Conservation (phyloP, 2,888 invertebrate genomes). For the Ditula angustiorana region DNA sequence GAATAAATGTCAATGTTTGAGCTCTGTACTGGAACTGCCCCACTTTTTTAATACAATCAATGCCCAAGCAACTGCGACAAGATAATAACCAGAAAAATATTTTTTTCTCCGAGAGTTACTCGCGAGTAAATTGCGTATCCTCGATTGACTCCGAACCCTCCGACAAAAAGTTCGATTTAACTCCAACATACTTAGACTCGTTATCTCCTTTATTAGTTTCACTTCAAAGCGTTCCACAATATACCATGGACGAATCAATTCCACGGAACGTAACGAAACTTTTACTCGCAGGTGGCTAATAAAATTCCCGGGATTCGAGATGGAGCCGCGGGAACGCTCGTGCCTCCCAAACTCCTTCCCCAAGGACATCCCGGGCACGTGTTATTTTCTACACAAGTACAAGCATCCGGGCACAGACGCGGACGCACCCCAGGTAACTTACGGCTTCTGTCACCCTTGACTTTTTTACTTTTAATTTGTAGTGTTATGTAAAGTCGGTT, state of each 20-base stretch:
- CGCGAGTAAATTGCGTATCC: slow-evolving; percentile 27
- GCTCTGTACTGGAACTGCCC: no score
- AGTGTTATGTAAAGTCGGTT: background rate
- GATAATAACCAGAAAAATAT: background rate
- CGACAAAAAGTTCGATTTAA: slow-evolving; percentile 34
- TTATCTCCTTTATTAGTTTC: slow-evolving; percentile 34
- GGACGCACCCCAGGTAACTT: slow-evolving; percentile 82
- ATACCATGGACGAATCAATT: slow-evolving; percentile 32
- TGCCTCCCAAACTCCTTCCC: slow-evolving; percentile 95
- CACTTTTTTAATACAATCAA: no score
- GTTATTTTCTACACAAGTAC: slow-evolving; percentile 94
- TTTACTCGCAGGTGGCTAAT: slow-evolving; percentile 88
- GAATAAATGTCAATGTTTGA: no score
- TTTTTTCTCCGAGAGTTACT: background rate
- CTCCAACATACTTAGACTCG: slow-evolving; percentile 21
- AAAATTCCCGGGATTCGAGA: slow-evolving; percentile 90
- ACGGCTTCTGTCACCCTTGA: background rate
- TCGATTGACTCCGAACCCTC: slow-evolving; percentile 8
- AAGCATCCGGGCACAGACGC: slow-evolving; percentile 88
- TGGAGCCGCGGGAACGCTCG: slow-evolving; percentile 90
- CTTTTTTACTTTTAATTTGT: background rate
- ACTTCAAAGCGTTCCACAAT: slow-evolving; percentile 32
- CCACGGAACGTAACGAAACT: slow-evolving; percentile 42
- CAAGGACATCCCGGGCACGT: slow-evolving; percentile 91
- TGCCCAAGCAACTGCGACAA: background rate